phyloP scores from a whole-genome alignment of 92 coral and sea anemone species.

The Ricordea florida region DNA sequence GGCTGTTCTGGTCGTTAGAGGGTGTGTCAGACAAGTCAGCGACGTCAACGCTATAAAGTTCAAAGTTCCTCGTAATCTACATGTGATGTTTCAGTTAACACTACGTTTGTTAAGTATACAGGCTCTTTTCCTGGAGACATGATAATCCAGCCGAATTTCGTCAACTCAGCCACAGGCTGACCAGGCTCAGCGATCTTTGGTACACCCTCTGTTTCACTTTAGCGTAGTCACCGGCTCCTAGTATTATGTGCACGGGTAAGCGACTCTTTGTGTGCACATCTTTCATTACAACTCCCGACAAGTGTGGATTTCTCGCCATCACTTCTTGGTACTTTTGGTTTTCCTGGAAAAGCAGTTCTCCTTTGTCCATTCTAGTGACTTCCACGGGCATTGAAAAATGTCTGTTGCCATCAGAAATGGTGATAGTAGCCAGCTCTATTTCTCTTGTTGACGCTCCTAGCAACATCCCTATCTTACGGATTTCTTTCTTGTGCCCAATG shows the following conservation, averaged over 20 bases:
- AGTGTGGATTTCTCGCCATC: background rate
- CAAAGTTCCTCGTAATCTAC: conserved; percentile 31
- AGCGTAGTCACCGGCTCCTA: conserved; percentile 24
- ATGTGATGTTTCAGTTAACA: conserved; percentile 31
- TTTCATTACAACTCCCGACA: background rate
- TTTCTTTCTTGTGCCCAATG: background rate
- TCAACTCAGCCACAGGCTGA: conserved; percentile 8
- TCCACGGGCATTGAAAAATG: conserved; percentile 20
- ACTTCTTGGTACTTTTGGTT: conserved; percentile 28
- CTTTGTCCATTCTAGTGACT: conserved; percentile 24
- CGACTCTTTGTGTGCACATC: conserved; percentile 13
- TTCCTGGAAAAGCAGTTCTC: conserved; percentile 8
- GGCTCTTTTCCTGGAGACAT: conserved; percentile 45
- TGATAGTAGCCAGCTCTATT: conserved; percentile 10
- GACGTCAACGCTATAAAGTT: conserved; percentile 16
- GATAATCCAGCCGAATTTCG: conserved; percentile 24
- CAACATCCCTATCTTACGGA: conserved; percentile 42
- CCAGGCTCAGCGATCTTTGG: conserved; percentile 3
- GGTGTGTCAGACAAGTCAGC: no score
- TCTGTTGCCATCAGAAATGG: background rate
- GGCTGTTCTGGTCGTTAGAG: no score
- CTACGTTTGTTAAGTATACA: conserved; percentile 2
- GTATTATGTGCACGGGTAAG: conserved; percentile 21
- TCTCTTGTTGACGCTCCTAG: conserved; percentile 26
- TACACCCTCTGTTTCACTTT: background rate